Percentiles rank a stretch among this genome's conserved stretches.
Evolutionary conservation across 2,113 vertebrate species (phyloP).

Genomic region (Natator depressus): DNA sequence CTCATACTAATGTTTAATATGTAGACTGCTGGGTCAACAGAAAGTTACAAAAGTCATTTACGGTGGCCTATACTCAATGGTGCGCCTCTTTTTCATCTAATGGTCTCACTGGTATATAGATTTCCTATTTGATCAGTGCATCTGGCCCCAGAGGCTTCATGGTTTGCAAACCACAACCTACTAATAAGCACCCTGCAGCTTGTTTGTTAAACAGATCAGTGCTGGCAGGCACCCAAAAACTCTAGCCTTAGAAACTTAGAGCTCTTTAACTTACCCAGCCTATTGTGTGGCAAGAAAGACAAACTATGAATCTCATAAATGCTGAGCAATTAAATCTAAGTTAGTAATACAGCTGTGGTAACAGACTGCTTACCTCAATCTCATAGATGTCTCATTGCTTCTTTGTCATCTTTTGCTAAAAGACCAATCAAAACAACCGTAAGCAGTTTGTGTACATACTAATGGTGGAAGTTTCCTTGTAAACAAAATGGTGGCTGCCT

Average conservation of each 20-base stretch:
- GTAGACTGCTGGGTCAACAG: slow-evolving; percentile 75
- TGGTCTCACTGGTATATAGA: slow-evolving; percentile 66
- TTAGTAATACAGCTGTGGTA: slow-evolving; percentile 78
- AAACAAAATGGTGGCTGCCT: slow-evolving; percentile 71
- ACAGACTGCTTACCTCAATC: slow-evolving; percentile 76
- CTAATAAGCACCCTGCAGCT: slow-evolving; percentile 85
- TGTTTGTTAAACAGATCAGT: slow-evolving; percentile 84
- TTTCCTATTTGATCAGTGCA: slow-evolving; percentile 79
- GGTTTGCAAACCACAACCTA: slow-evolving; percentile 80
- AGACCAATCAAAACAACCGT: slow-evolving; percentile 56
- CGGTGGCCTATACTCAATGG: slow-evolving; percentile 58
- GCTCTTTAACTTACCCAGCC: slow-evolving; percentile 74
- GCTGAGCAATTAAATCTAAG: slow-evolving; percentile 77
- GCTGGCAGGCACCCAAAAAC: slow-evolving; percentile 81
- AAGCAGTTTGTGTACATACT: slow-evolving; percentile 27
- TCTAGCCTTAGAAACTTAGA: slow-evolving; percentile 81
- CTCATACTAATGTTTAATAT: slow-evolving; percentile 78
- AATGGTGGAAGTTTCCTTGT: slow-evolving; percentile 51
- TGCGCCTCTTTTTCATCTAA: slow-evolving; percentile 71
- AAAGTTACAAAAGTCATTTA: slow-evolving; percentile 71
- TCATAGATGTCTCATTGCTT: slow-evolving; percentile 69
- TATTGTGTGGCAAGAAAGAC: slow-evolving; percentile 79
- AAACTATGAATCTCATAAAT: slow-evolving; percentile 78
- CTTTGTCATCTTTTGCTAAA: slow-evolving; percentile 71
- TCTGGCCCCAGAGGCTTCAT: slow-evolving; percentile 78